Evolutionary conservation across 2,113 vertebrate species (phyloP), one percentile per base, ranked within the genome.

Genomic region (Blennius ocellaris): DNA sequence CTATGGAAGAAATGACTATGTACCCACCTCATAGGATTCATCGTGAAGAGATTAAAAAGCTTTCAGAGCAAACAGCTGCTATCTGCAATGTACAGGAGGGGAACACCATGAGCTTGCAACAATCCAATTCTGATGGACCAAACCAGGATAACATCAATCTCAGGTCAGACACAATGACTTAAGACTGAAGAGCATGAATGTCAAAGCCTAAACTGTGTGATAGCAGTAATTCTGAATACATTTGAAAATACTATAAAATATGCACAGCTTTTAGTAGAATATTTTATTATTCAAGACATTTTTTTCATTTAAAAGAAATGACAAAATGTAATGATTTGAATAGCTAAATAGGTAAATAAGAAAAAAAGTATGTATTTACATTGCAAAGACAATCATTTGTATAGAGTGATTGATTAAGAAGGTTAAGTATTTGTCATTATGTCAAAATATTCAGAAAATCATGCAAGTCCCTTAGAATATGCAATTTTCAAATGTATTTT

Each of bases 11-110:
- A 45, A 53, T n/a, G 51, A 52, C 74, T 63, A 8, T 49, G 6
- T 82, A 87, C 74, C 70, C 69, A 62, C 87, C 83, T 44, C 81
- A 85, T 71, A 11, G 12, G 63, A 64, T 76, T 17, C 69, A 56
- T 5, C 84, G 68, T 11, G 39, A 60, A 73, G 88, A 87, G 40
- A 91, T 93, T 50, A 86, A 86, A 44, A 80, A 85, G 63, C 87
- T 93, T 30, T 87, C 90, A 1, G 83, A 89, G 53, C 76, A 86
- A 76, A 90, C 89, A 2, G 79, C 82, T 12, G 41, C 63, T 14
- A 72, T 79, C 53, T 93, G 92, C 87, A 86, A 80, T 0, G 48
- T 94, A 48, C 80, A 77, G 79, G 91, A 38, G 44, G 56, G 69
- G 30, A 69, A 55, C 17, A 52, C 30, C 51, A 87, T 80, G 69